These are phyloP conservation scores for Sebastolobus alascanus DNA, from an alignment of 2,797 vertebrate genomes.

Conservation along the genomic window DNA sequence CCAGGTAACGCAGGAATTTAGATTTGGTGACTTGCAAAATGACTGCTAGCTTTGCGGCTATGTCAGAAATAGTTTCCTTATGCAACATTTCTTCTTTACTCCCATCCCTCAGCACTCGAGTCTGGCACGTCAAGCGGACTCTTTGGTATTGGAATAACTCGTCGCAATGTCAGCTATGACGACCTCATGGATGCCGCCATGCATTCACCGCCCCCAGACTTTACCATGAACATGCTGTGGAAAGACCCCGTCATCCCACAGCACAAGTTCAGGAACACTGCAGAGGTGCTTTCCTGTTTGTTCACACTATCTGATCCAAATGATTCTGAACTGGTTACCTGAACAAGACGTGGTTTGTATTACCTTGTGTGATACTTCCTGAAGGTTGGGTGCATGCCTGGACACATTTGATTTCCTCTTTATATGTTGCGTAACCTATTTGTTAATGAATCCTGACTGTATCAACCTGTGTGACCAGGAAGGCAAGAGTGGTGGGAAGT, in stretches of 20 bases:
- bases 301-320: not conserved
- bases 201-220: constrained; percentile 91
- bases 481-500: constrained; percentile 56
- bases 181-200: constrained; percentile 91
- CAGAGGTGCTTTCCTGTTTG: constrained; percentile 85
- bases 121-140: constrained; percentile 53
- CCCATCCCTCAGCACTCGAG: constrained; percentile 69
- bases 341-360: not conserved
- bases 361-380: constrained; percentile 2
- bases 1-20: constrained; percentile 77
- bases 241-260: constrained; percentile 92
- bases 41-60: not conserved
- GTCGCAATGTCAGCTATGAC: constrained; percentile 92
- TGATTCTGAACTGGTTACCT: not conserved
- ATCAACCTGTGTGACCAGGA: constrained; percentile 70
- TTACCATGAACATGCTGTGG: constrained; percentile 89
- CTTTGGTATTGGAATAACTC: constrained; percentile 81
- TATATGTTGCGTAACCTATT: constrained; percentile 30
- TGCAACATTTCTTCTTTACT: not conserved
- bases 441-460: constrained; percentile 22
- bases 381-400: not conserved
- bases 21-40: not conserved
- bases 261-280: constrained; percentile 90
- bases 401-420: constrained; percentile 8
- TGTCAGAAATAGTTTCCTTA: not conserved